Percentiles rank a stretch among this genome's conserved stretches.
Conservation (phyloP, 2,888 invertebrate species). For the Papilio gigon region DNA sequence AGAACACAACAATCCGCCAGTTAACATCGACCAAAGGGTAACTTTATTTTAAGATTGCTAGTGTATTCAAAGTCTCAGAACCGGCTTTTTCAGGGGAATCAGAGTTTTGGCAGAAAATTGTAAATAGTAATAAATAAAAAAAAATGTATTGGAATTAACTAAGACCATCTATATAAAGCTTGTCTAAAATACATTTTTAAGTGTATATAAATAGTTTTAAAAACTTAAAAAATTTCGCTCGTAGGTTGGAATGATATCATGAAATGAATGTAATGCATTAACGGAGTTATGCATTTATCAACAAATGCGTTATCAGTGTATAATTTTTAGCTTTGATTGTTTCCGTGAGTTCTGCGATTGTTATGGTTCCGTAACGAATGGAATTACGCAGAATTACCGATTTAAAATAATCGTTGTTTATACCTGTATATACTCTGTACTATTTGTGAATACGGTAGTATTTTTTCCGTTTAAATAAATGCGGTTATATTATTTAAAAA, state of each 20-base stretch:
- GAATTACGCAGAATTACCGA: neutral
- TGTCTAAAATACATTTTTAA: too few relatives aligned
- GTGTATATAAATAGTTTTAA: too few relatives aligned
- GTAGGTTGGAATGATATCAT: neutral
- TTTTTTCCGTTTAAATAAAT: neutral
- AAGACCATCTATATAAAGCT: too few relatives aligned
- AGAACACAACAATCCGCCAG: constrained; percentile 90
- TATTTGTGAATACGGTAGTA: neutral
- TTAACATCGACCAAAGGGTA: constrained; percentile 93
- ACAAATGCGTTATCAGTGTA: constrained; percentile 3
- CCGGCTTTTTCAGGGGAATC: too few relatives aligned
- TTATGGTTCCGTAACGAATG: neutral
- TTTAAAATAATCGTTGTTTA: neutral
- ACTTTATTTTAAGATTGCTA: constrained; percentile 54
- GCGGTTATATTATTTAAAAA: too few relatives aligned
- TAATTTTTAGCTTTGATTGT: constrained; percentile 1
- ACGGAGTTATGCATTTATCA: neutral
- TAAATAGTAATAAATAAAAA: too few relatives aligned
- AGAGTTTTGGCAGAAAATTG: too few relatives aligned
- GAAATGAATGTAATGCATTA: neutral
- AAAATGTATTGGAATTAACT: too few relatives aligned
- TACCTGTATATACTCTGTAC: neutral
- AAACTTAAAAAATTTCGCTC: too few relatives aligned
- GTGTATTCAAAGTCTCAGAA: too few relatives aligned
- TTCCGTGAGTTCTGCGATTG: neutral